Evolutionary conservation across 2,113 vertebrate genomes (phyloP), one percentile per base, ranked within the genome.

Genomic region (Oryzias melastigma): DNA sequence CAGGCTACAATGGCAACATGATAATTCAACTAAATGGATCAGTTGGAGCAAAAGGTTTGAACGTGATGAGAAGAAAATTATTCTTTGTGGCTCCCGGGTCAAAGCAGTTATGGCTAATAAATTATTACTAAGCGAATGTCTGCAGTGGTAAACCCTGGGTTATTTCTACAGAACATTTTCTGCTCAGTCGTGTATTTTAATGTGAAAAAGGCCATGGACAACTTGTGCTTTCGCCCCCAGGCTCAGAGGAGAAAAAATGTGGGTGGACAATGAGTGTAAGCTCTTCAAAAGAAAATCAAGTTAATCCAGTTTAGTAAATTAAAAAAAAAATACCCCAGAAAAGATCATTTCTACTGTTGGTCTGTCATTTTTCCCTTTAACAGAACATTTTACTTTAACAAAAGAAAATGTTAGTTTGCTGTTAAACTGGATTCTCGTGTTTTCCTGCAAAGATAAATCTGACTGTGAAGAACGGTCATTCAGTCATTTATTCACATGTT

Each of bases 401-500:
- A 18, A 51, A 46, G 35, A 12, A 43, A 19, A 41, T 22, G 19
- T 53, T 51, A 20, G 41, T 71, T 59, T 59, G 24, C 13, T 25
- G 17, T 40, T 53, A 52, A 68, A 18, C 42, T 60, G 16, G 58
- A 41, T 47, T 19, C 44, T 52, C 18, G 40, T 40, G 13, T 64
- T 40, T 69, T 14, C 42, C 16, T 58, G 43, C 6, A 27, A 27
- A 29, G 45, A 22, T 51, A 41, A 27, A 52, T n/a, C 35, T 66
- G 63, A 7, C 52, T 50, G 6, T 54, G 41, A 42, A 6, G 2
- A 68, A 65, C 50, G 67, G 50, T 77, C 42, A 14, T 25, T 57
- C 58, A 40, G 6, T 57, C 22, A 15, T 35, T 46, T 17, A 42
- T 22, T n/a, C 47, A 51, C 50, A 25, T 25, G 22, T 43, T 52